These are phyloP conservation scores for Vollenhovia emeryi DNA, from an alignment of 1,140 invertebrate genomes.

Conservation along the genomic window DNA sequence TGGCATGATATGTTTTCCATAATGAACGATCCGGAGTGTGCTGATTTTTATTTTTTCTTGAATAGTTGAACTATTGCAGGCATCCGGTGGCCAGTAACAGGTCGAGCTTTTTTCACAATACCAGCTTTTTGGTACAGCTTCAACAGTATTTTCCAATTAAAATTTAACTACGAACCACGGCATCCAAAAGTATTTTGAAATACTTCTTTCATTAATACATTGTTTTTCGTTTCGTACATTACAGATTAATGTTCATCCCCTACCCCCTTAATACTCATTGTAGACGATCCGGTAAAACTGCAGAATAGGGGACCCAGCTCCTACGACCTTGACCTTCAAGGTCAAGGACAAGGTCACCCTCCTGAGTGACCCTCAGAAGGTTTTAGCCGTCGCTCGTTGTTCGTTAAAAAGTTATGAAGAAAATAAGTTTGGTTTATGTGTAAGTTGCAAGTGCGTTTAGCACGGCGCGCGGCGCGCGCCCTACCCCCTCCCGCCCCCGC, in stretches of 20 bases:
- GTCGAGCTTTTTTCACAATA: neutral
- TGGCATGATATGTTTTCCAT: conserved; percentile 17
- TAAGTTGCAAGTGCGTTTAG: no score
- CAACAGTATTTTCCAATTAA: conserved; percentile 10
- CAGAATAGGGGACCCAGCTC: no score
- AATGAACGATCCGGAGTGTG: neutral
- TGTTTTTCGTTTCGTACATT: neutral
- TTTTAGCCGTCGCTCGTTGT: no score
- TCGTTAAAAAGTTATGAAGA: no score
- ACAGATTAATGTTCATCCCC: neutral
- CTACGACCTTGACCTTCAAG: no score
- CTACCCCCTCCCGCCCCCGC: no score
- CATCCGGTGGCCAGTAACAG: neutral
- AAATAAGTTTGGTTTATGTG: no score
- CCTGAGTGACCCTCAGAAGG: no score
- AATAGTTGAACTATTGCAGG: neutral
- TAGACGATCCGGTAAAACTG: no score
- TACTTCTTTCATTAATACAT: neutral
- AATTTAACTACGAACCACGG: conserved; percentile 14
- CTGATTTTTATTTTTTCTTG: conserved; percentile 24
- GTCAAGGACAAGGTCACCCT: no score
- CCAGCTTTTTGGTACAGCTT: conserved; percentile 6
- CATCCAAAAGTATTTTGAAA: neutral
- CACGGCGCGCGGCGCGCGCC: no score
- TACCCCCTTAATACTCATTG: neutral